phyloP scores from a whole-genome alignment of 2,888 invertebrate species.

The Cyclophora punctaria region DNA sequence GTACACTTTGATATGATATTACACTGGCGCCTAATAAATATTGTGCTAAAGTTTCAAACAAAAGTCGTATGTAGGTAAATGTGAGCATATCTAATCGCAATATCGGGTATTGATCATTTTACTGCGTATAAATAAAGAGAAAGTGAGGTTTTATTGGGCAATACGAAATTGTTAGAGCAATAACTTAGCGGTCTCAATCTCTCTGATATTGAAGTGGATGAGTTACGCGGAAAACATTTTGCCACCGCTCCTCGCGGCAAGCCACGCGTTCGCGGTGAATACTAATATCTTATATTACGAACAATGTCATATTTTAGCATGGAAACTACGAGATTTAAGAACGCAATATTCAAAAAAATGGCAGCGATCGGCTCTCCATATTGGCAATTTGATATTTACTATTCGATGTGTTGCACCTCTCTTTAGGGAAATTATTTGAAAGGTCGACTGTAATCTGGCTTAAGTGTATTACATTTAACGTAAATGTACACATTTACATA shows the following conservation, averaged over 20 bases:
- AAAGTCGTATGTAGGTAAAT: slow-evolving; percentile 25
- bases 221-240: slow-evolving; percentile 56
- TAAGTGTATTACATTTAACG: neutral
- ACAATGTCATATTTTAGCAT: slow-evolving; percentile 33
- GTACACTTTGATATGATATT: slow-evolving; percentile 7
- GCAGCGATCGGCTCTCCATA: slow-evolving; percentile 1
- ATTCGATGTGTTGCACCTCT: slow-evolving; percentile 1
- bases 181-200: slow-evolving; percentile 65
- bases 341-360: slow-evolving; percentile 12
- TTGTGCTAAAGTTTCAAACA: slow-evolving; percentile 17
- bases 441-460: no score
- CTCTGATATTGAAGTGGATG: slow-evolving; percentile 65
- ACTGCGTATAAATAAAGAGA: slow-evolving; percentile 68
- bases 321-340: slow-evolving; percentile 25
- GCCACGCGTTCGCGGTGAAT: slow-evolving; percentile 39
- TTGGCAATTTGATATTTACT: neutral
- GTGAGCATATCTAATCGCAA: slow-evolving; percentile 41
- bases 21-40: slow-evolving; percentile 5
- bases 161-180: slow-evolving; percentile 69
- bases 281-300: slow-evolving; percentile 42
- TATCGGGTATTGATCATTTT: slow-evolving; percentile 69
- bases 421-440: neutral
- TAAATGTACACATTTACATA: slow-evolving; percentile 5
- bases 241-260: slow-evolving; percentile 35
- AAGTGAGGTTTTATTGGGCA: slow-evolving; percentile 70